phyloP scores from a whole-genome alignment of 1,140 invertebrate genomes.

The Drosophila miranda region DNA sequence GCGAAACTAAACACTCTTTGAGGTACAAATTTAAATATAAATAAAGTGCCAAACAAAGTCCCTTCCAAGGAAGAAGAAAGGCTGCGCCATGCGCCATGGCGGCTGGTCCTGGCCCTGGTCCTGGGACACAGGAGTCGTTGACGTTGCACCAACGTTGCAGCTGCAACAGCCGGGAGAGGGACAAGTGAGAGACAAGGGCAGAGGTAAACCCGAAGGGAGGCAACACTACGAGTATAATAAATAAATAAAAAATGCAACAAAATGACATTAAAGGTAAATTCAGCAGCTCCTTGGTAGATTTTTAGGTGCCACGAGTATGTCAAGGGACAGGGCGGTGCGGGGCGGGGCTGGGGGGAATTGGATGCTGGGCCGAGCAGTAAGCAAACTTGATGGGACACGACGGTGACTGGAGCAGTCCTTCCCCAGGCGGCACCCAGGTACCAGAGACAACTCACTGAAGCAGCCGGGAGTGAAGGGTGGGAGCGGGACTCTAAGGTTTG shows the following conservation, averaged over 20 bases:
- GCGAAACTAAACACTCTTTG: slow-evolving; percentile 75
- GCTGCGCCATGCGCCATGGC: neutral
- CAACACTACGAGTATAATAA: slow-evolving; percentile 59
- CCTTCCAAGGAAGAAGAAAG: slow-evolving; percentile 38
- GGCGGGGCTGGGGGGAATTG: too few species aligned
- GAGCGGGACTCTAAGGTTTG: slow-evolving; percentile 36
- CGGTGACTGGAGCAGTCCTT: slow-evolving; percentile 3
- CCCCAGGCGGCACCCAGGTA: slow-evolving; percentile 1
- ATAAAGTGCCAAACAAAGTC: slow-evolving; percentile 79
- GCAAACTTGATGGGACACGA: slow-evolving; percentile 29
- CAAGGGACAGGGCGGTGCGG: neutral
- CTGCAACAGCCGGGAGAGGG: slow-evolving; percentile 29
- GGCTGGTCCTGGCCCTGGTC: neutral
- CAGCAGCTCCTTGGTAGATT: slow-evolving; percentile 19
- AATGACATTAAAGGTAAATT: slow-evolving; percentile 75
- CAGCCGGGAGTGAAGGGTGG: neutral
- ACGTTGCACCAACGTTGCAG: slow-evolving; percentile 47
- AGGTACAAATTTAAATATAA: slow-evolving; percentile 79
- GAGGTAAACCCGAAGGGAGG: slow-evolving; percentile 39
- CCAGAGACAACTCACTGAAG: too few species aligned
- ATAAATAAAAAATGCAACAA: slow-evolving; percentile 78
- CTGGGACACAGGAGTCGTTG: too few species aligned
- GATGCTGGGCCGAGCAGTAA: slow-evolving; percentile 31
- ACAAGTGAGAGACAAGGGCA: neutral
- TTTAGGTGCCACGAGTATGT: slow-evolving; percentile 11